Conservation (phyloP, 2,888 invertebrate genomes). For the Tuberolachnus salignus region DNA sequence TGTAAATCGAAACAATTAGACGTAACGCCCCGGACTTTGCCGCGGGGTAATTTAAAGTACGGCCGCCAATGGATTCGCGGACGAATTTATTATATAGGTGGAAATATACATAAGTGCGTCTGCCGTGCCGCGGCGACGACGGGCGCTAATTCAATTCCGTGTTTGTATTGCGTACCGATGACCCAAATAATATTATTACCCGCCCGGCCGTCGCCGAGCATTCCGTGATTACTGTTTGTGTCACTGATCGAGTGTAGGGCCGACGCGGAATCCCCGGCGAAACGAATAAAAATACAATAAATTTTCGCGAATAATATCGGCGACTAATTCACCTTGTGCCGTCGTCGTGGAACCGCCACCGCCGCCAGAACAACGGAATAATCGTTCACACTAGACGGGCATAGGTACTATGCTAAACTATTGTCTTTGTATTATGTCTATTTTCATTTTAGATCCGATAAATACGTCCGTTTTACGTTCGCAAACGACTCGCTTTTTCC, state of each 20-base stretch:
- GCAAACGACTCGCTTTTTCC: too few relatives aligned
- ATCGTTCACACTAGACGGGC: too few relatives aligned
- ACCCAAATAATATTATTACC: conserved; percentile 16
- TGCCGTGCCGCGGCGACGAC: background rate
- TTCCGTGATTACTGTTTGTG: conserved; percentile 20
- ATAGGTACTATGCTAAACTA: too few relatives aligned
- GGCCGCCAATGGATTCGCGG: conserved; percentile 6
- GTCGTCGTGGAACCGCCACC: too few relatives aligned
- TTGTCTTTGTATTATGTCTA: too few relatives aligned
- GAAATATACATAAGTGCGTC: too few relatives aligned
- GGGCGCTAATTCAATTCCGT: conserved; percentile 33
- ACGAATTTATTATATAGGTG: conserved; percentile 21
- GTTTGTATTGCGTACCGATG: conserved; percentile 16
- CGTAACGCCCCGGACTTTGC: background rate
- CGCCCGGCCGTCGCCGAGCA: background rate
- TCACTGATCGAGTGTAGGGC: background rate
- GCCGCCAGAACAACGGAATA: too few relatives aligned
- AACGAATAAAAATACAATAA: conserved; percentile 7
- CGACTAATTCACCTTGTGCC: too few relatives aligned
- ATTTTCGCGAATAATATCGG: too few relatives aligned
- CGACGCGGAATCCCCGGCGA: background rate
- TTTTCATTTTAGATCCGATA: too few relatives aligned
- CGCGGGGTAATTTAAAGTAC: too few relatives aligned
- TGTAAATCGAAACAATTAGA: conserved; percentile 24
- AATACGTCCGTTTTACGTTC: too few relatives aligned